Evolutionary conservation across 1,140 invertebrate genomes (phyloP).

Genomic region (Vanessa atalanta): DNA sequence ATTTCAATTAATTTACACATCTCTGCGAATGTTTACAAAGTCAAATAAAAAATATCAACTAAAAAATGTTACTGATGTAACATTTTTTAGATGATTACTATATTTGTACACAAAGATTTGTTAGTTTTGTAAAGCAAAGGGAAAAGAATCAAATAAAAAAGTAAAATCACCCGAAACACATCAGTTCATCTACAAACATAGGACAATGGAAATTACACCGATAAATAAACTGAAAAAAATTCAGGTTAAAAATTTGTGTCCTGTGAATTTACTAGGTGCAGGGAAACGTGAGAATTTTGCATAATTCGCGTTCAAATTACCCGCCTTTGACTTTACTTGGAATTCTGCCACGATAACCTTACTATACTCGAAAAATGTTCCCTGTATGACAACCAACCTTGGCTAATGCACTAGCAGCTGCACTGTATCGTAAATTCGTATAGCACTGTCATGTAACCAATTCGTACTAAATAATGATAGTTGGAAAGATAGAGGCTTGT

Average conservation of each 20-base stretch:
- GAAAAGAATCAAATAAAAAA: not conserved
- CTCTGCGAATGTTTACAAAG: too few species aligned
- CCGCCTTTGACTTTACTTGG: conserved; percentile 22
- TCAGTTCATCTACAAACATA: conserved; percentile 6
- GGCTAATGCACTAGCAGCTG: not conserved
- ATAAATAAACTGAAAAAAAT: conserved; percentile 28
- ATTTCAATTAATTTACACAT: too few species aligned
- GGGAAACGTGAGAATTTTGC: conserved; percentile 18
- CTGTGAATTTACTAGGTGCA: conserved; percentile 8
- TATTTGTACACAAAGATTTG: too few species aligned
- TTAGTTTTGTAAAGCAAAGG: not conserved
- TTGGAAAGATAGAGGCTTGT: too few species aligned
- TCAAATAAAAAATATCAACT: too few species aligned
- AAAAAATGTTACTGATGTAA: too few species aligned
- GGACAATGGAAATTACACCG: conserved; percentile 14
- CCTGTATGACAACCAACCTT: conserved; percentile 1
- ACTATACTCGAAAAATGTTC: conserved; percentile 13
- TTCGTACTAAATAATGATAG: too few species aligned
- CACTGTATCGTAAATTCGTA: not conserved
- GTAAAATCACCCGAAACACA: not conserved
- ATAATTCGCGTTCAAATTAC: conserved; percentile 19
- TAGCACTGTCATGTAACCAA: not conserved
- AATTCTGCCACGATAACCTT: conserved; percentile 12
- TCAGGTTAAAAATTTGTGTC: conserved; percentile 7
- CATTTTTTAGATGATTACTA: too few species aligned